Base-by-base conservation (phyloP, 2,888 invertebrate genomes). In the Fragum whitleyi region DNA sequence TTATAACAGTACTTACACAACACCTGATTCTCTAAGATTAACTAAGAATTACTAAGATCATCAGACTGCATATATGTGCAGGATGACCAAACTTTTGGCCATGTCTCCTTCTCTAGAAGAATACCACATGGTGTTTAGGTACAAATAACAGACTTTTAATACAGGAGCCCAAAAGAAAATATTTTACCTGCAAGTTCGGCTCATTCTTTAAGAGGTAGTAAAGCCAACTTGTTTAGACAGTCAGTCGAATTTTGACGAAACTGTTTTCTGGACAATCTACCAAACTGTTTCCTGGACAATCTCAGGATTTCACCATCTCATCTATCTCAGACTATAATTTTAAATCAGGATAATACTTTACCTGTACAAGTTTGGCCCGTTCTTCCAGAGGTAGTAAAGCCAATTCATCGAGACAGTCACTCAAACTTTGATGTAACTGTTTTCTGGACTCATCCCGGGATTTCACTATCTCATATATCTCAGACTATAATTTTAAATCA, bases 191-290 rank as follows among this genome's bases (percentile, higher is more conserved):
- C 86, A 69, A 83, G 76, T 21, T 88, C 71, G 21, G 79, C 79
- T 72, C 91, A 79, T 23, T 85, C 79, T 39, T 88, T 85, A 0
- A 91, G 62, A 14, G 91, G 90, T 42, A 91, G 80, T 9, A 80
- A 81, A 19, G 82, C 80, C 47, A 91, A 57, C 62, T 91, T 90
- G 7, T 81, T 80, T 1, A 92, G 73, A 78, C 88, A 90, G 3
- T 62, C 78, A 32, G 73, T 82, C 61, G 91, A 80, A 57, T 86
- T 89, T 7, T 77, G 70, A 78, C 88, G 76, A 29, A 90, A 81
- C 6, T 88, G 86, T 61, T 75, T 70, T n/a, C 90, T n/a, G n/a
- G n/a, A n/a, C n/a, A n/a, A n/a, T n/a, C n/a, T n/a, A n/a, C n/a
- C n/a, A n/a, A n/a, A n/a, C n/a, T n/a, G n/a, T n/a, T n/a, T n/a